Percentiles rank a stretch among this genome's conserved stretches.
Evolutionary conservation across 2,888 invertebrate genomes (phyloP).

Genomic region (Strigamia transsilvanica): DNA sequence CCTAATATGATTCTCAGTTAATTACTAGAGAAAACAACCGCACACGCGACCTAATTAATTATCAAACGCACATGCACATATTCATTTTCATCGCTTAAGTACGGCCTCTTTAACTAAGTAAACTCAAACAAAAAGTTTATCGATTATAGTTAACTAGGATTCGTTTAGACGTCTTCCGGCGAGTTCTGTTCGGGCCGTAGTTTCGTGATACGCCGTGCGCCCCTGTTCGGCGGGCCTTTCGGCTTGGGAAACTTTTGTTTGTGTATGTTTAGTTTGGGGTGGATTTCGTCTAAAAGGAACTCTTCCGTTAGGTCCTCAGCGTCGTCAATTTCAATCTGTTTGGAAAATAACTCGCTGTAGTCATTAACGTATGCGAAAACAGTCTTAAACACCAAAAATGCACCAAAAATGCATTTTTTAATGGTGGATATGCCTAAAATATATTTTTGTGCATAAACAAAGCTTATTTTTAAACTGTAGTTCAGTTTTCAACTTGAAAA

Average conservation of each 20-base stretch:
- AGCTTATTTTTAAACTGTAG: no score
- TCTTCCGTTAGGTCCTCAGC: constrained; percentile 89
- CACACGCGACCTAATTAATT: background rate
- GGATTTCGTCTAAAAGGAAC: constrained; percentile 89
- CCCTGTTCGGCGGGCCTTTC: constrained; percentile 92
- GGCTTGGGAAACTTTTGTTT: constrained; percentile 95
- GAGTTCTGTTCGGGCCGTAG: constrained; percentile 59
- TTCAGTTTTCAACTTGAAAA: no score
- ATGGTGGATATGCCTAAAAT: no score
- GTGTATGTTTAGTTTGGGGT: constrained; percentile 88
- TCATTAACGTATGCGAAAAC: no score
- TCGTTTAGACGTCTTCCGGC: background rate
- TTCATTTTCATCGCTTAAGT: background rate
- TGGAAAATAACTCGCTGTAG: background rate
- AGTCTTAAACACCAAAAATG: no score
- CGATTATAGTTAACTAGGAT: background rate
- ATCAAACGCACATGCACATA: background rate
- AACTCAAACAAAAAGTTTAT: background rate
- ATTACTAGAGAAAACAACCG: background rate
- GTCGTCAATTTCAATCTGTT: constrained; percentile 89
- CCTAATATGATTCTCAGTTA: background rate
- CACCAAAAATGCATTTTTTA: no score
- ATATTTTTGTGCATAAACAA: no score
- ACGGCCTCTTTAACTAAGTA: background rate
- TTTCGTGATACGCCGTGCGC: constrained; percentile 87